These are phyloP conservation scores for Hypercompe scribonia DNA, from an alignment of 2,888 invertebrate genomes.

Conservation along the genomic window DNA sequence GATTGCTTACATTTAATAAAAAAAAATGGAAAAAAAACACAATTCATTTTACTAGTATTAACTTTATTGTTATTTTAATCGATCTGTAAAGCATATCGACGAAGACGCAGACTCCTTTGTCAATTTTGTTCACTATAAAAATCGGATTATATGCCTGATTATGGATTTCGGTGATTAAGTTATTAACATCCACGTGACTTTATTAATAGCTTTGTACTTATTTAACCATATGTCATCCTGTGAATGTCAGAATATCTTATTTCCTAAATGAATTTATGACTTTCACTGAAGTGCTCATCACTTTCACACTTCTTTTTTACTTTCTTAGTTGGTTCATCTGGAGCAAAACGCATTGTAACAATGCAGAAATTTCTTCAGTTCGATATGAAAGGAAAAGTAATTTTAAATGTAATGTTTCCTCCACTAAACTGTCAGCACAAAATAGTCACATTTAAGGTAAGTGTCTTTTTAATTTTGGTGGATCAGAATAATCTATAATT, in stretches of 20 bases:
- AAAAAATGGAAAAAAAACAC: neutral
- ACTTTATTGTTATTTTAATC: no score
- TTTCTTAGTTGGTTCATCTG: slow-evolving; percentile 53
- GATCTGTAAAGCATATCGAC: neutral
- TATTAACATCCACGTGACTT: no score
- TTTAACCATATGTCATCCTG: no score
- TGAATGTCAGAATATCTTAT: no score
- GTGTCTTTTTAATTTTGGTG: neutral
- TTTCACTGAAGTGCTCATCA: no score
- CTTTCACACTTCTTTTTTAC: neutral
- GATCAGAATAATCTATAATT: no score
- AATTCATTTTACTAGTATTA: neutral
- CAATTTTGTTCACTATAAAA: neutral
- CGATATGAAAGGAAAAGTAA: slow-evolving; percentile 49
- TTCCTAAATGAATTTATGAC: no score
- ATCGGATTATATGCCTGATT: neutral
- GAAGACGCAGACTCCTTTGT: neutral
- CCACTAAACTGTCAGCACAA: slow-evolving; percentile 76
- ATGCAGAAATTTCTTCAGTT: slow-evolving; percentile 71
- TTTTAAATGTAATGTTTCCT: slow-evolving; percentile 65
- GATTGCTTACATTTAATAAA: neutral
- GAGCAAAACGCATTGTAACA: slow-evolving; percentile 51
- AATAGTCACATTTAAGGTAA: slow-evolving; percentile 87
- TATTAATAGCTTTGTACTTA: no score
- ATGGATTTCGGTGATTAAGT: no score